Conservation (phyloP, 2,797 vertebrate genomes). For the Parotocinclus haroldoi region DNA sequence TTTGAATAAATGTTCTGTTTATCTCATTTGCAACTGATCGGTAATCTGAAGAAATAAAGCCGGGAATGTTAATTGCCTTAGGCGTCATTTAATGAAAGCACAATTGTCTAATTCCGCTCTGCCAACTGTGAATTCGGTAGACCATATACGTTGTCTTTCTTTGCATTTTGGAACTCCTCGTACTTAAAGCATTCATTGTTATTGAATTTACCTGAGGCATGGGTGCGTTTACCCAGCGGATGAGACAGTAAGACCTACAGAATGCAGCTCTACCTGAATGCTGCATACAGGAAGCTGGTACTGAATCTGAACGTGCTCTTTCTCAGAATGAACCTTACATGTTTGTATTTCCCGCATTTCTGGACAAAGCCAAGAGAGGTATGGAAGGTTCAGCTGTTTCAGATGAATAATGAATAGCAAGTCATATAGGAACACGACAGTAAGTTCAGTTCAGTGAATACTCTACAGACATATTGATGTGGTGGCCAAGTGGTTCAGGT, state of each 20-base stretch:
- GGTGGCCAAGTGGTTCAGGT: no score
- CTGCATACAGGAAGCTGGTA: background rate
- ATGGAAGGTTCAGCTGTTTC: background rate
- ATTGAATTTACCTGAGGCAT: background rate
- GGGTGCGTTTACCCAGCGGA: background rate
- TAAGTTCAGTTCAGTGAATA: background rate
- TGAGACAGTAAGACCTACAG: slow-evolving; percentile 3
- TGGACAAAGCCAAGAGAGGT: background rate
- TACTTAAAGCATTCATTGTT: background rate
- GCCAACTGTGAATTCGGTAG: no score
- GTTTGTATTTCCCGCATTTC: background rate
- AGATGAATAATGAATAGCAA: background rate
- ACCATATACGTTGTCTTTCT: no score
- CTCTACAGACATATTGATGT: background rate
- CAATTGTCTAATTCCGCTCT: no score
- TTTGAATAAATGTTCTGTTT: no score
- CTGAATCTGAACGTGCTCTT: background rate
- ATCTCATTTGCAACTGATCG: no score
- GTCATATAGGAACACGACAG: background rate
- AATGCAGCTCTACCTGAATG: background rate
- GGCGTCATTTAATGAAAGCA: no score
- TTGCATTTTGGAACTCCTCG: no score
- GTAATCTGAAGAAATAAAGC: no score
- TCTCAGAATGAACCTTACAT: background rate
- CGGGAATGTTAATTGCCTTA: no score